Conservation (phyloP, 2,888 invertebrate genomes). For the Willowsia nigromaculata region DNA sequence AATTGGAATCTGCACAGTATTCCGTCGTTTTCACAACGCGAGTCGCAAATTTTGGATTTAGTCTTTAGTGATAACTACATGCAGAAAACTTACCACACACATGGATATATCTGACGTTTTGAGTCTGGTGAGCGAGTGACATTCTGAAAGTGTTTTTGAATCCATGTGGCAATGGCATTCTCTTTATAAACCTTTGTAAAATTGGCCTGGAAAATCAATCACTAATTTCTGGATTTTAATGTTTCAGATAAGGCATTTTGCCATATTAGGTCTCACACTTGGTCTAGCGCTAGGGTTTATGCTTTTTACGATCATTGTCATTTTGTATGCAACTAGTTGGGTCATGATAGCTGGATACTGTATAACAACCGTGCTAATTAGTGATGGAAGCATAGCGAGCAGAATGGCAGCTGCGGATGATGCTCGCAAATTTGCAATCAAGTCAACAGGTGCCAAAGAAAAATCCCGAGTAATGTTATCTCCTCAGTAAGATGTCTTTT, state of each 20-base stretch:
- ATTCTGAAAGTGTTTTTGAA: too few relatives aligned
- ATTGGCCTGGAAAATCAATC: not conserved
- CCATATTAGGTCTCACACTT: constrained; percentile 63
- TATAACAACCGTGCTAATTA: constrained; percentile 63
- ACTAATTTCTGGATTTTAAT: not conserved
- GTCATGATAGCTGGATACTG: constrained; percentile 66
- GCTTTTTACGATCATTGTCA: constrained; percentile 59
- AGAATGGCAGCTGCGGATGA: constrained; percentile 46
- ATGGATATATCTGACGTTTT: constrained; percentile 61
- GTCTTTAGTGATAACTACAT: not conserved
- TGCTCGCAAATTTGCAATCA: constrained; percentile 7
- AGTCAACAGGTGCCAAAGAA: not conserved
- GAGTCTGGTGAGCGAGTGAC: constrained; percentile 28
- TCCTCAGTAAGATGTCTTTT: too few relatives aligned
- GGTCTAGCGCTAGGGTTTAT: constrained; percentile 62
- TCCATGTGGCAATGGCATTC: too few relatives aligned
- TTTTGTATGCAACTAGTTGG: constrained; percentile 60
- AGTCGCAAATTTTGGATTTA: too few relatives aligned
- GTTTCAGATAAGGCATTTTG: constrained; percentile 64
- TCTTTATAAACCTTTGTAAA: not conserved
- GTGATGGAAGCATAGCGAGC: constrained; percentile 64
- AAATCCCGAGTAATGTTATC: constrained; percentile 44
- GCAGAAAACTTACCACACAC: not conserved
- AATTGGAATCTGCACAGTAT: too few relatives aligned
- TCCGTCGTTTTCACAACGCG: too few relatives aligned